These are phyloP conservation scores for Vanessa cardui DNA, from an alignment of 2,888 invertebrate species.

Conservation along the genomic window DNA sequence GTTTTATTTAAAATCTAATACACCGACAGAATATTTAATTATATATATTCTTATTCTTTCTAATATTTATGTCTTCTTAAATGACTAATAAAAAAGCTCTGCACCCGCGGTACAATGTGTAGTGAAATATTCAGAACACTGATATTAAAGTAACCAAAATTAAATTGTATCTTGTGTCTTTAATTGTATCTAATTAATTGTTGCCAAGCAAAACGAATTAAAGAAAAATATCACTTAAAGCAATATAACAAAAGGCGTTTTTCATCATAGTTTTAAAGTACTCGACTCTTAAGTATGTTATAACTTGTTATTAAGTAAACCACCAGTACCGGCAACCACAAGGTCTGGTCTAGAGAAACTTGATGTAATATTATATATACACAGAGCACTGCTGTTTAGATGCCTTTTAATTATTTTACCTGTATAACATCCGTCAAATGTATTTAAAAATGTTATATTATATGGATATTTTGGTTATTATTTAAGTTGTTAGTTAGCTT, in stretches of 20 bases:
- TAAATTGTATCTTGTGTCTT: background rate
- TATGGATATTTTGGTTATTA: too few species aligned
- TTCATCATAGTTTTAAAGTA: too few species aligned
- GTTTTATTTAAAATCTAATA: too few species aligned
- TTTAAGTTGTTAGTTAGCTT: too few species aligned
- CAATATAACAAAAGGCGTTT: background rate
- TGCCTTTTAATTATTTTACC: too few species aligned
- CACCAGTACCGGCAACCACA: constrained; percentile 32
- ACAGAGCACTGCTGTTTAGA: constrained; percentile 13
- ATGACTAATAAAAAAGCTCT: too few species aligned
- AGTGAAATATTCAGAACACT: background rate
- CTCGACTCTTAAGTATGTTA: constrained; percentile 15
- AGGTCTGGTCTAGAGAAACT: constrained; percentile 37
- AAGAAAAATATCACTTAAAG: background rate
- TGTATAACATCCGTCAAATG: too few species aligned
- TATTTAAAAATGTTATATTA: too few species aligned
- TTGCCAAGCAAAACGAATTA: background rate
- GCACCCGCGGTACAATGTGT: background rate
- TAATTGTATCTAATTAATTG: background rate
- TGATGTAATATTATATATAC: constrained; percentile 34
- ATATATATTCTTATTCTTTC: too few species aligned
- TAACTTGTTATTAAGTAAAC: constrained; percentile 34
- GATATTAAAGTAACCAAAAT: background rate
- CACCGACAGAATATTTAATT: too few species aligned
- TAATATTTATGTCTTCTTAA: too few species aligned